These are phyloP conservation scores for Fopius arisanus DNA, from an alignment of 1,140 invertebrate species.

Conservation along the genomic window DNA sequence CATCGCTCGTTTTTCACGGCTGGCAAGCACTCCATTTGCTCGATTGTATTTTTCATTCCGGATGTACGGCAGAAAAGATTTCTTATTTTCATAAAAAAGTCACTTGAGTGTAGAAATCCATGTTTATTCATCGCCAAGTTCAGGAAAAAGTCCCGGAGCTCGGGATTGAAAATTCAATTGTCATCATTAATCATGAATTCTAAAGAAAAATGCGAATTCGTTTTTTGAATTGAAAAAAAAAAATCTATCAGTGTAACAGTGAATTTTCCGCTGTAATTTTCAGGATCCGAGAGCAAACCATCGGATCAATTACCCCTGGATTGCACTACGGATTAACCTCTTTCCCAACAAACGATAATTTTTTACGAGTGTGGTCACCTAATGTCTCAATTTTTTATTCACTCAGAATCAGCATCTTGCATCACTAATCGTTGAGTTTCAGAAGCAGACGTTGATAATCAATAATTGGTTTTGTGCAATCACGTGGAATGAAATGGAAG, in stretches of 20 bases:
- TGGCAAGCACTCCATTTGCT: no score
- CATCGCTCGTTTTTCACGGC: not conserved
- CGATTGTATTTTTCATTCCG: no score
- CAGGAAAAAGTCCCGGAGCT: no score
- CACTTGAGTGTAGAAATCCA: no score
- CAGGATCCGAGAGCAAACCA: not conserved
- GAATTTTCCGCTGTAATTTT: not conserved
- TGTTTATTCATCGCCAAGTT: no score
- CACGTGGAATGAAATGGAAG: not conserved
- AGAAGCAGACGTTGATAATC: not conserved
- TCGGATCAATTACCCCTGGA: not conserved
- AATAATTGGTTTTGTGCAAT: constrained; percentile 12
- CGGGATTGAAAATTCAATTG: no score
- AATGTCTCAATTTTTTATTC: not conserved
- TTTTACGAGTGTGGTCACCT: not conserved
- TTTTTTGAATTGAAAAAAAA: no score
- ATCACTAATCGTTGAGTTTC: not conserved
- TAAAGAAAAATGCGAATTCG: no score
- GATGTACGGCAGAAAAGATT: no score
- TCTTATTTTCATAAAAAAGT: no score
- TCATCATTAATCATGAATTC: no score
- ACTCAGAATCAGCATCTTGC: not conserved
- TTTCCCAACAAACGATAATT: not conserved
- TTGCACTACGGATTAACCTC: not conserved
- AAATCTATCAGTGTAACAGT: not conserved